These are phyloP conservation scores for Drosophila anceps DNA, from an alignment of 2,888 invertebrate genomes.

Conservation along the genomic window DNA sequence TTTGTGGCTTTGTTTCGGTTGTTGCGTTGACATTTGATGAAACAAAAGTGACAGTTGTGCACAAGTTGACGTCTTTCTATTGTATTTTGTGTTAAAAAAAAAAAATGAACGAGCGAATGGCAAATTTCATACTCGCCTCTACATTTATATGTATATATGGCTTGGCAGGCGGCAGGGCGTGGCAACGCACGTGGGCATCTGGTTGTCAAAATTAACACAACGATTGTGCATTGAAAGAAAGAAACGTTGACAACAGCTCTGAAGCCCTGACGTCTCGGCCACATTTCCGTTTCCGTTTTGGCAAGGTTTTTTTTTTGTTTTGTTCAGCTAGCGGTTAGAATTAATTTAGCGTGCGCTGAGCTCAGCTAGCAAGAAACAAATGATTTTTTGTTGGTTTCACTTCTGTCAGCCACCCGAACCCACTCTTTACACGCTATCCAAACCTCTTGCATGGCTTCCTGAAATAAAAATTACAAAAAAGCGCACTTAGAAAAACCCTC, in stretches of 20 bases:
- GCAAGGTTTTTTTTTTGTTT: constrained; percentile 51
- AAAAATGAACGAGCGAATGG: constrained; percentile 34
- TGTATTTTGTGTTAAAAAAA: constrained; percentile 48
- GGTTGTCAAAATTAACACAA: constrained; percentile 79
- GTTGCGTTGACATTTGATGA: constrained; percentile 80
- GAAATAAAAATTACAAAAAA: constrained; percentile 64
- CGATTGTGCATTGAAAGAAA: constrained; percentile 66
- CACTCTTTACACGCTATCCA: neutral
- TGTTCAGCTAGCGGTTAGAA: constrained; percentile 71
- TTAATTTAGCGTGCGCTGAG: constrained; percentile 80
- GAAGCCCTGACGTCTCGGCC: constrained; percentile 69
- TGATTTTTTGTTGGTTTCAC: constrained; percentile 49
- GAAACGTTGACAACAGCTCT: constrained; percentile 61
- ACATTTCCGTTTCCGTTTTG: constrained; percentile 78
- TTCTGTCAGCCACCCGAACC: neutral
- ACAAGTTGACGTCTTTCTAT: constrained; percentile 77
- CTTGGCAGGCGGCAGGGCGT: constrained; percentile 1
- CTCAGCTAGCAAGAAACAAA: constrained; percentile 78
- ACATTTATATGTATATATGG: constrained; percentile 7
- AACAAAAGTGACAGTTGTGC: constrained; percentile 81
- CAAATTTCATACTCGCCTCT: constrained; percentile 53
- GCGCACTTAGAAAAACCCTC: constrained; percentile 51
- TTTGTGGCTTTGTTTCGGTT: constrained; percentile 81
- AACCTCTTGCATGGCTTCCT: constrained; percentile 51
- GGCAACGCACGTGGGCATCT: constrained; percentile 71